Percentiles rank a stretch among this genome's conserved stretches.
These are phyloP conservation scores for Australoheros scitulus DNA, from an alignment of 2,113 vertebrate genomes.

Conservation along the genomic window DNA sequence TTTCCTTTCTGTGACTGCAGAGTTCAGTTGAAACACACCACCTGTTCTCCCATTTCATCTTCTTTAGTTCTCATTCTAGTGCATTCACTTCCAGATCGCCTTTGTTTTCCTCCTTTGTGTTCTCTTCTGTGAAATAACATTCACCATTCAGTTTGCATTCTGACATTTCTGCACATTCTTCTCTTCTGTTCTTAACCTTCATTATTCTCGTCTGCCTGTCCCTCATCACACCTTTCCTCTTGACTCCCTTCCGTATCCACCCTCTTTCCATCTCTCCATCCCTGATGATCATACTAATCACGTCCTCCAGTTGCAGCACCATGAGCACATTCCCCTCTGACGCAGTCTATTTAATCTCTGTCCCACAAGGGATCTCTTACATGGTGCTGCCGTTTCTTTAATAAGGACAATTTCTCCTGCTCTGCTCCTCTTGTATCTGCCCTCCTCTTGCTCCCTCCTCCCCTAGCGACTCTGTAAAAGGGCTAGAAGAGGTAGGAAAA, in stretches of 20 bases:
- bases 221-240: slow-evolving; percentile 29
- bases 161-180: slow-evolving; percentile 5
- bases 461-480: slow-evolving; percentile 44
- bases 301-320: slow-evolving; percentile 56
- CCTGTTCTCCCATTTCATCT: slow-evolving; percentile 1
- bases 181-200: slow-evolving; percentile 2
- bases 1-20: slow-evolving; percentile 15
- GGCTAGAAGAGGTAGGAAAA: slow-evolving; percentile 25
- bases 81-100: slow-evolving; percentile 6
- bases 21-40: slow-evolving; percentile 24
- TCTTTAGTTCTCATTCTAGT: slow-evolving; percentile 12
- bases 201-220: slow-evolving; percentile 13
- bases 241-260: slow-evolving; percentile 29
- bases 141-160: slow-evolving; percentile 19
- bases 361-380: slow-evolving; percentile 74
- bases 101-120: slow-evolving; percentile 19
- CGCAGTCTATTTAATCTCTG: slow-evolving; percentile 76
- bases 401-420: slow-evolving; percentile 74
- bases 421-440: slow-evolving; percentile 45
- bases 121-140: slow-evolving; percentile 17
- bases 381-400: slow-evolving; percentile 65
- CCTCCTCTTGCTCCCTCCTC: slow-evolving; percentile 20
- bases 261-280: slow-evolving; percentile 29
- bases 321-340: slow-evolving; percentile 62
- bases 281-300: slow-evolving; percentile 62